phyloP scores from a whole-genome alignment of 2,797 vertebrate genomes.

The Pipistrellus pygmaeus region DNA sequence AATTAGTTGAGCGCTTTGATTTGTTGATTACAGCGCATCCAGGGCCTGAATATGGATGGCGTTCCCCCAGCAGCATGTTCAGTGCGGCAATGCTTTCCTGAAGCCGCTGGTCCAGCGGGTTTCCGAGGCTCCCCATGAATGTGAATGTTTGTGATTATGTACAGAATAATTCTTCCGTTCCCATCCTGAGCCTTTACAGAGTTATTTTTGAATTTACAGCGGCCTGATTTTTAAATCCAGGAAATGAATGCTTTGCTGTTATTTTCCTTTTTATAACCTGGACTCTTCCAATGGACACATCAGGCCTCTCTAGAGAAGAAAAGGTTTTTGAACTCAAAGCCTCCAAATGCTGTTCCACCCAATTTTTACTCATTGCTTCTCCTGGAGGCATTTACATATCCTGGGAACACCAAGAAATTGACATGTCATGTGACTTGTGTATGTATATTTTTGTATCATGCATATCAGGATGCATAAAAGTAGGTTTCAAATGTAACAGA shows the following conservation, averaged over 20 bases:
- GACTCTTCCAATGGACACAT: background rate
- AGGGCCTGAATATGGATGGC: constrained; percentile 85
- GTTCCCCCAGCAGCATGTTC: constrained; percentile 69
- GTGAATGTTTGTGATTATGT: constrained; percentile 79
- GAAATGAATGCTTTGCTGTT: constrained; percentile 36
- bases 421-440: background rate
- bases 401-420: background rate
- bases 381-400: background rate
- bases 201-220: constrained; percentile 67
- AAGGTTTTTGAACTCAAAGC: constrained; percentile 18
- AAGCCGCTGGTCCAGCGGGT: constrained; percentile 82
- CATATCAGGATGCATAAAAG: background rate
- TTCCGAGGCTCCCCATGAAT: constrained; percentile 79
- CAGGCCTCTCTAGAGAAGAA: background rate
- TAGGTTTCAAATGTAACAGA: background rate
- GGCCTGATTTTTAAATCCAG: constrained; percentile 69
- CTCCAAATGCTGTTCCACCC: background rate
- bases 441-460: background rate
- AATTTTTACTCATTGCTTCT: background rate
- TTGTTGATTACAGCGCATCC: constrained; percentile 84
- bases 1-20: constrained; percentile 85
- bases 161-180: constrained; percentile 64
- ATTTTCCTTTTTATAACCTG: constrained; percentile 48
- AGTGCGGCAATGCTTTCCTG: constrained; percentile 67
- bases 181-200: constrained; percentile 69